Conservation (phyloP, 2,797 vertebrate species). For the Tamandua tetradactyla region DNA sequence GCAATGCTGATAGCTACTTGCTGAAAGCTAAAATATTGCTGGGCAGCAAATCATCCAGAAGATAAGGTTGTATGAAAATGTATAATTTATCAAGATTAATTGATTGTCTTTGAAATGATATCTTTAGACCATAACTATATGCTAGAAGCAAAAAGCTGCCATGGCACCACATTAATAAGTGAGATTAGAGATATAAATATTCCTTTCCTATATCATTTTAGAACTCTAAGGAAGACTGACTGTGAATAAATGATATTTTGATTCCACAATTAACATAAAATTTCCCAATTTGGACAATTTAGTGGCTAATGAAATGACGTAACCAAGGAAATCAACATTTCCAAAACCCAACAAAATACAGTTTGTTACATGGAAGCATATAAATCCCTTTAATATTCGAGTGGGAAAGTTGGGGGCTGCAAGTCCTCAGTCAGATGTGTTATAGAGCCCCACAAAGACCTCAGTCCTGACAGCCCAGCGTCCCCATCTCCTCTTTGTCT, state of each 20-base stretch:
- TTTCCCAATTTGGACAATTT: not conserved
- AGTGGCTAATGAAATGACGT: not conserved
- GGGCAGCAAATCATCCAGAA: not conserved
- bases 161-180: not conserved
- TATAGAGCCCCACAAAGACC: not conserved
- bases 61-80: not conserved
- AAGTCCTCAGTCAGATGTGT: no score
- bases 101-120: not conserved
- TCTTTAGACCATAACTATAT: not conserved
- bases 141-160: not conserved
- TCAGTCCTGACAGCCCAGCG: not conserved
- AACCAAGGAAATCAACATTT: not conserved
- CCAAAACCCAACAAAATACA: not conserved
- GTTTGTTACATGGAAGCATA: not conserved
- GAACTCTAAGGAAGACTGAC: not conserved
- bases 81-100: not conserved
- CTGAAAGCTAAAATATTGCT: not conserved
- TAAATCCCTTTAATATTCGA: no score
- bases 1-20: not conserved
- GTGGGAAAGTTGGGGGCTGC: accelerated
- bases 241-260: not conserved
- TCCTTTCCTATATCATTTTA: not conserved
- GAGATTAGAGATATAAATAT: not conserved
- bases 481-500: not conserved
- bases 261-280: not conserved